phyloP scores from a whole-genome alignment of 2,888 invertebrate genomes.

The Tiliacea citrago region DNA sequence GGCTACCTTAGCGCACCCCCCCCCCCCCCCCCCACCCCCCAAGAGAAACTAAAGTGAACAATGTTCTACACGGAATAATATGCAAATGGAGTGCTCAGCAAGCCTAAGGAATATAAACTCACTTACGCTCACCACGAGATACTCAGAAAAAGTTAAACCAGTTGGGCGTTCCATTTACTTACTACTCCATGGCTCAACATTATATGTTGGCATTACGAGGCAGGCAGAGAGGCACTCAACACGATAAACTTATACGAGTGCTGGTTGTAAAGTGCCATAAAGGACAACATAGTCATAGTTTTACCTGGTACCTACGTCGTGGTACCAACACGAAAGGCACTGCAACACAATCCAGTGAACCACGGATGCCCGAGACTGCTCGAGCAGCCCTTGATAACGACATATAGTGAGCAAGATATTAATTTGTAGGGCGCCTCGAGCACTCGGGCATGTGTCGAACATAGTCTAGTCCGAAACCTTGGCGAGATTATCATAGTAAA shows the following conservation, averaged over 20 bases:
- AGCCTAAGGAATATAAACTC: background rate
- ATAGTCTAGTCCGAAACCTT: constrained; percentile 17
- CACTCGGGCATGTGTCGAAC: constrained; percentile 1
- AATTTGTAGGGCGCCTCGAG: constrained; percentile 17
- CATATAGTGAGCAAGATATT: constrained; percentile 58
- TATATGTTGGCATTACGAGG: constrained; percentile 3
- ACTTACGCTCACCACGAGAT: background rate
- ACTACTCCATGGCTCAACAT: constrained; percentile 28
- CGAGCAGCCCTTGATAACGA: constrained; percentile 36
- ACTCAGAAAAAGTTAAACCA: constrained; percentile 6
- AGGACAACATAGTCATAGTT: background rate
- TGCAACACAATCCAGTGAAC: constrained; percentile 50
- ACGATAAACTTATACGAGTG: background rate
- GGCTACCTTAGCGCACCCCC: too few species aligned
- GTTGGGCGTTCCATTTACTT: constrained; percentile 5
- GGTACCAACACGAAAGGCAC: constrained; percentile 44
- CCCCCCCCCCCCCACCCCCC: too few species aligned
- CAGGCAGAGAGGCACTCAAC: background rate
- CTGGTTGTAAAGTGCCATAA: background rate
- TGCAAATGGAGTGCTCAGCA: constrained; percentile 4
- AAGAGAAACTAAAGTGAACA: constrained; percentile 27
- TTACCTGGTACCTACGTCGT: background rate
- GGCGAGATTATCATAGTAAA: constrained; percentile 6
- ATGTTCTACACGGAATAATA: constrained; percentile 8
- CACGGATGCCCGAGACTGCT: constrained; percentile 5